Conservation (phyloP, 64 coral and sea anemone species). For the Pachyseris speciosa region DNA sequence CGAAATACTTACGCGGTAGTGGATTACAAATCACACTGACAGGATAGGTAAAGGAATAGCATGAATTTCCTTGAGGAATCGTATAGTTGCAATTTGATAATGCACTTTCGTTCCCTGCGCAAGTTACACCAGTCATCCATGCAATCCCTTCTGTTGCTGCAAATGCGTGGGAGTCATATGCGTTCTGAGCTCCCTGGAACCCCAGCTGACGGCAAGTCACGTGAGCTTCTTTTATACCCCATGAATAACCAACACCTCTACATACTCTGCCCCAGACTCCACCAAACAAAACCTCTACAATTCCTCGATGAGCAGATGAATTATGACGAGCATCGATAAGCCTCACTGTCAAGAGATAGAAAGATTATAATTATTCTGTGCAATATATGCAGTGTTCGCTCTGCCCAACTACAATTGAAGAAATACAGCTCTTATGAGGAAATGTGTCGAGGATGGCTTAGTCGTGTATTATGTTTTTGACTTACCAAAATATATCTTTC, state of each 20-base stretch:
- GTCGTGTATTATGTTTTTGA: too few relatives aligned
- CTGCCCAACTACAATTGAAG: neutral
- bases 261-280: conserved; percentile 6
- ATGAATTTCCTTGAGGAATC: too few relatives aligned
- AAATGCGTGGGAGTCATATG: neutral
- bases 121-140: neutral
- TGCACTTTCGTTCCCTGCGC: neutral
- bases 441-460: too few relatives aligned
- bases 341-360: neutral
- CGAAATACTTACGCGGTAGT: neutral
- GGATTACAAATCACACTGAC: neutral
- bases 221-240: neutral
- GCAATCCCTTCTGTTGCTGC: too few relatives aligned
- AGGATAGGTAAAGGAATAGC: neutral
- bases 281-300: neutral
- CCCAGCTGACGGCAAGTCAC: conserved; percentile 18
- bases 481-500: too few relatives aligned
- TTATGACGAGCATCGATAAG: neutral
- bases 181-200: neutral
- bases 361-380: too few relatives aligned
- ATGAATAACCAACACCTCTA: neutral
- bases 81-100: neutral
- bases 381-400: neutral
- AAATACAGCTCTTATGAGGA: too few relatives aligned
- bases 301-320: neutral